These are phyloP conservation scores for Cynodonichthys magdalenae DNA, from an alignment of 2,797 vertebrate species.

Conservation along the genomic window DNA sequence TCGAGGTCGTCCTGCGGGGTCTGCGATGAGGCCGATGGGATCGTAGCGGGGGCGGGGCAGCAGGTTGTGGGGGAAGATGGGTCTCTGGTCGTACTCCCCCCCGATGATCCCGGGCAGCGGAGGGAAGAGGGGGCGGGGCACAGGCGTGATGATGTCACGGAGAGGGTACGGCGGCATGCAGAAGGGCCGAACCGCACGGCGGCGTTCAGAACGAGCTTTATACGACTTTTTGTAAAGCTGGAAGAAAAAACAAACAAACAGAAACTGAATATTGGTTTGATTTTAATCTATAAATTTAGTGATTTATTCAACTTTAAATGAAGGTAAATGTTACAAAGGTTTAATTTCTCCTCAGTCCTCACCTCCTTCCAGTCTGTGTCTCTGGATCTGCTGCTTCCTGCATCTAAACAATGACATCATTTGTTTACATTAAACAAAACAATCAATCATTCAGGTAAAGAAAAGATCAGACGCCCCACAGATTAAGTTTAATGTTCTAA, in stretches of 20 bases:
- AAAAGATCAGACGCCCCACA: too few relatives aligned
- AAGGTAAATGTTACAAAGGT: too few relatives aligned
- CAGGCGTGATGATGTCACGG: constrained; percentile 22
- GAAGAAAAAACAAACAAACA: constrained; percentile 5
- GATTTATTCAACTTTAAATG: too few relatives aligned
- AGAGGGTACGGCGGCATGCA: constrained; percentile 15
- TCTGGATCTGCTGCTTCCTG: constrained; percentile 40
- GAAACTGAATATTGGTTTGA: neutral
- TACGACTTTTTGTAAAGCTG: constrained; percentile 74
- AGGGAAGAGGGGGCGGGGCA: constrained; percentile 51
- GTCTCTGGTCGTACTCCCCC: constrained; percentile 76
- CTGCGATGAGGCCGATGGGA: constrained; percentile 58
- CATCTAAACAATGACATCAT: constrained; percentile 31
- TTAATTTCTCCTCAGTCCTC: constrained; percentile 22
- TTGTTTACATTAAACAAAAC: too few relatives aligned
- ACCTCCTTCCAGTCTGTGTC: constrained; percentile 80
- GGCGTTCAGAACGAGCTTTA: constrained; percentile 24
- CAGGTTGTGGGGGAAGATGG: constrained; percentile 45
- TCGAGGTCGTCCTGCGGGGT: constrained; percentile 15
- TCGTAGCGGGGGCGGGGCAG: constrained; percentile 75
- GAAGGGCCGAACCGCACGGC: neutral
- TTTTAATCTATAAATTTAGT: too few relatives aligned
- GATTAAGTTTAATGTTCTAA: too few relatives aligned
- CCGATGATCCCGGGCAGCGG: constrained; percentile 78
- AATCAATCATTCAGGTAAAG: too few relatives aligned